These are phyloP conservation scores for Pitangus sulphuratus DNA, from an alignment of 2,797 vertebrate genomes.

Conservation along the genomic window DNA sequence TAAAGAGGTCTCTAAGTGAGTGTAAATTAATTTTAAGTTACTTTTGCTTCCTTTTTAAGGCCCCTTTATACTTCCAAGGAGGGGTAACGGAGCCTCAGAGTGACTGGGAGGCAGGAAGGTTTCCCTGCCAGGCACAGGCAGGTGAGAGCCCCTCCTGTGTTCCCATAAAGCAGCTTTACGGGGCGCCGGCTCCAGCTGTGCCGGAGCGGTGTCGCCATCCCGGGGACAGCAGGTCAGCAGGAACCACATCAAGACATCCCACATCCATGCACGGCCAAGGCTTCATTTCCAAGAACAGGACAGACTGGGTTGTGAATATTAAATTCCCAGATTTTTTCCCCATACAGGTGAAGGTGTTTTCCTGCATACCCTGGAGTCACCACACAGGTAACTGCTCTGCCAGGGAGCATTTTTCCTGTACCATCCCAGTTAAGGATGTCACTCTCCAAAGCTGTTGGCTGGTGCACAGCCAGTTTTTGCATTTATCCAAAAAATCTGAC, in stretches of 20 bases:
- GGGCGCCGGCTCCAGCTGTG: background rate
- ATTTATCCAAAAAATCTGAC: background rate
- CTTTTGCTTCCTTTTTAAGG: conserved; percentile 41
- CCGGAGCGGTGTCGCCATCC: rapidly evolving
- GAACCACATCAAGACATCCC: background rate
- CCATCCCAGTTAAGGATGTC: background rate
- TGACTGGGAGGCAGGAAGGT: background rate
- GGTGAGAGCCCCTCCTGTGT: background rate
- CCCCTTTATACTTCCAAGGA: background rate
- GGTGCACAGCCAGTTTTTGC: background rate
- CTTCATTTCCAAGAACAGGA: no score
- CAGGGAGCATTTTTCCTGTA: background rate
- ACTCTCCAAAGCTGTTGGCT: background rate
- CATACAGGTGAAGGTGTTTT: background rate
- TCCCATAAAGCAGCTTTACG: background rate
- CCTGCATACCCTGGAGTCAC: rapidly evolving
- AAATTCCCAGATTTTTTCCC: background rate
- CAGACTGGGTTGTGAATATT: rapidly evolving
- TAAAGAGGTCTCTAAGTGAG: conserved; percentile 47
- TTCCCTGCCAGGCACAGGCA: background rate
- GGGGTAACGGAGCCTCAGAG: background rate
- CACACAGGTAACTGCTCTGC: background rate
- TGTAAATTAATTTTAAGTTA: conserved; percentile 42
- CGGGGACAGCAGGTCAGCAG: background rate
- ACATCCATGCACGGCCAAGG: rapidly evolving